Conservation (phyloP, 64 coral and sea anemone genomes). For the Exaiptasia diaphana region DNA sequence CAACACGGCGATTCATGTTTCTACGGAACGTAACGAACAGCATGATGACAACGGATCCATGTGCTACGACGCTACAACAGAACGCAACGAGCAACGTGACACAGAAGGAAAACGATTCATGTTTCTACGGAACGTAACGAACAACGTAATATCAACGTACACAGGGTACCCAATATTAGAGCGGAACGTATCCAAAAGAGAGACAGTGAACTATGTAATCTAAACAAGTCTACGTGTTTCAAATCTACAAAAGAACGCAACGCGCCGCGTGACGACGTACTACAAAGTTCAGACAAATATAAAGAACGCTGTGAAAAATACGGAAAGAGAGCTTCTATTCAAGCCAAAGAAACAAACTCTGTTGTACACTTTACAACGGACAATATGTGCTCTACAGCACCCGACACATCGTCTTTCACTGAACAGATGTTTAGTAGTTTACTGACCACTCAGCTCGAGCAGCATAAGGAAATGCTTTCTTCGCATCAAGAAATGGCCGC, state of each 20-base stretch:
- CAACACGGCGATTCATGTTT: neutral
- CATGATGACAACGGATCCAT: neutral
- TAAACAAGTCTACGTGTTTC: neutral
- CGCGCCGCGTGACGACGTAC: neutral
- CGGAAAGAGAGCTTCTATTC: neutral
- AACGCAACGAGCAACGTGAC: neutral
- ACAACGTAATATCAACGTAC: too few species aligned
- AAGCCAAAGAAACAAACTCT: neutral
- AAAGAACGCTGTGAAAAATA: neutral
- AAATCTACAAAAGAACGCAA: neutral
- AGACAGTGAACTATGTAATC: neutral
- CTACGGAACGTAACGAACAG: neutral
- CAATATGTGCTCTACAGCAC: neutral
- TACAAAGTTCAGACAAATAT: neutral
- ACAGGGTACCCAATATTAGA: too few species aligned
- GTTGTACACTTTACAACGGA: neutral
- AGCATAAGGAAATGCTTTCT: neutral
- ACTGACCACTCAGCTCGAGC: neutral
- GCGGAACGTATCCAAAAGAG: neutral
- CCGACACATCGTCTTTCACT: neutral
- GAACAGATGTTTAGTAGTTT: neutral
- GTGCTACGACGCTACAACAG: neutral
- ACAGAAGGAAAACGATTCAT: neutral
- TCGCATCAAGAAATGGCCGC: slow-evolving; percentile 1
- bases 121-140: neutral